phyloP scores from a whole-genome alignment of 2,888 invertebrate genomes.

The Campoplex capitator region DNA sequence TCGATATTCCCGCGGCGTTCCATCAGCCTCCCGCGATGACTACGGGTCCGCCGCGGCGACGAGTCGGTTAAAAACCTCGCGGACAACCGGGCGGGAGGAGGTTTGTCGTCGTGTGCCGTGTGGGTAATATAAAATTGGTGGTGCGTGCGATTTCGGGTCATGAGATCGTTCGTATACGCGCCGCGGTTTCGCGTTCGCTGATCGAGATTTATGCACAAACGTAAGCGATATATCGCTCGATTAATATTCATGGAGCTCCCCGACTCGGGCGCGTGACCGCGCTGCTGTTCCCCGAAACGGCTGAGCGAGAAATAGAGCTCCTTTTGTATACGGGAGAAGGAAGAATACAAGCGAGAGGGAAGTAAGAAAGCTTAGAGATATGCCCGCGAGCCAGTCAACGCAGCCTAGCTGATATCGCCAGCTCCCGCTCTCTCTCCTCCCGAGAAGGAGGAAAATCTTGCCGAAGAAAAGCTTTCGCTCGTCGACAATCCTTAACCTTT shows the following conservation, averaged over 20 bases:
- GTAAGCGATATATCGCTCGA: conserved; percentile 78
- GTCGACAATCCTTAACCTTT: conserved; percentile 64
- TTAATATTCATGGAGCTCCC: conserved; percentile 77
- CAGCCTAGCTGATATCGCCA: background rate
- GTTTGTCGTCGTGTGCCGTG: no score
- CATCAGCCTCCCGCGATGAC: background rate
- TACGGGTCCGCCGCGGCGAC: background rate
- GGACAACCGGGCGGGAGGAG: no score
- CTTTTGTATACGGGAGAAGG: conserved; percentile 16
- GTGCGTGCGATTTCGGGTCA: background rate
- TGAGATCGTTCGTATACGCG: no score
- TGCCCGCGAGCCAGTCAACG: conserved; percentile 42
- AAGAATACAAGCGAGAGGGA: background rate
- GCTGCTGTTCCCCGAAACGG: conserved; percentile 15
- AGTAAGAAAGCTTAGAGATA: conserved; percentile 16
- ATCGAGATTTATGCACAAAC: conserved; percentile 80
- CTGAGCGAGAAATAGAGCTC: conserved; percentile 24
- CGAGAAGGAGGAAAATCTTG: background rate
- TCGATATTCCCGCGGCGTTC: conserved; percentile 63
- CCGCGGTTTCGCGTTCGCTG: conserved; percentile 20
- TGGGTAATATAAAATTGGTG: background rate
- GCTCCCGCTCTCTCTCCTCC: background rate
- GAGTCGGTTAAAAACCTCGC: background rate
- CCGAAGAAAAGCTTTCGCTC: conserved; percentile 33
- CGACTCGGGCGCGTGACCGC: conserved; percentile 33